Evolutionary conservation across 2,797 vertebrate species (phyloP), one percentile per base, ranked within the genome.

Genomic region (Martes flavigula): DNA sequence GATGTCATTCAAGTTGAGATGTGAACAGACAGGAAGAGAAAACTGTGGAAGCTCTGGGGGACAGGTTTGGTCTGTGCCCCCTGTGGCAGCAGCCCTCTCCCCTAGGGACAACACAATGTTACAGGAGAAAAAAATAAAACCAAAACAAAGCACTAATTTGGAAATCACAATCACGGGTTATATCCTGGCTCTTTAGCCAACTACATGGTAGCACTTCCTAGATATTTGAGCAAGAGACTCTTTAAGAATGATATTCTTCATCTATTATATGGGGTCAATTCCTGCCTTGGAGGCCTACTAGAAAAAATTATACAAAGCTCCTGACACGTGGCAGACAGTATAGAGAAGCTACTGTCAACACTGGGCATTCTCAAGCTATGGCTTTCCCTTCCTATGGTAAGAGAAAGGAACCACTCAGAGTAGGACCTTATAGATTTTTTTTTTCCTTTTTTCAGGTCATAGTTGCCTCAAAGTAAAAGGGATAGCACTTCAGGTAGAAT

Each of bases 401-500:
- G 68, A 23, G 43, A 43, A 83, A 87, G 70, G 43, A 73, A 78
- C 35, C 17, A n/a, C 3, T 11, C 62, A 51, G 20, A 48, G 46
- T 1, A n/a, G 9, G 38, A 20, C 21, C 81, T 84, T 20, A 64
- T 68, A 43, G 46, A 27, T 48, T 46, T 51, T 48, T 64, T 18
- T 23, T 64, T n/a, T 60, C 54, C 21, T 51, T 70, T 46, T 73
- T 35, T 58, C 38, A 23, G 15, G 15, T 13, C 10, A 48, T 17
- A 32, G 21, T 77, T 77, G 56, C 15, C 51, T 68, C 35, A 73
- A 30, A 77, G 87, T 84, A 78, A 85, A 87, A 87, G 56, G 89
- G 21, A 12, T 4, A 10, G 60, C 62, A 66, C 35, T 68, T 91
- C 66, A 30, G 62, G 40, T 62, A 83, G 73, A 92, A 73, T 18